Evolutionary conservation across 2,888 invertebrate genomes (phyloP).

Genomic region (Folsomia manolachei): DNA sequence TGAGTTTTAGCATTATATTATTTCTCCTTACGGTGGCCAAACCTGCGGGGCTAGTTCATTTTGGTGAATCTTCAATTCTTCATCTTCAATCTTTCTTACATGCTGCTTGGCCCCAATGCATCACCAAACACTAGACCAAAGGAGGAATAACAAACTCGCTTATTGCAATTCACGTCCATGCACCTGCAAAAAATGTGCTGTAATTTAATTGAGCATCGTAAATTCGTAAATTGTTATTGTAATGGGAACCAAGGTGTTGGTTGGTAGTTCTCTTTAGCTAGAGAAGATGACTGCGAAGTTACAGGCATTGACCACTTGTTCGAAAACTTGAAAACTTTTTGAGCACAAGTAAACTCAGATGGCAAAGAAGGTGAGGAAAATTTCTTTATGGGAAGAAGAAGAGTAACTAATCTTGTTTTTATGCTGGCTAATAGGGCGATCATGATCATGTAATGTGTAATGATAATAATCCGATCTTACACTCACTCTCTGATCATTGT

Average conservation of each 20-base stretch:
- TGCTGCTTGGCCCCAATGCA: too few species aligned
- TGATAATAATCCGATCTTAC: background rate
- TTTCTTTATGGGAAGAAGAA: background rate
- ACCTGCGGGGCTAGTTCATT: background rate
- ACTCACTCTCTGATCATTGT: background rate
- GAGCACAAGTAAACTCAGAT: too few species aligned
- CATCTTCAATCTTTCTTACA: too few species aligned
- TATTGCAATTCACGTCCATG: background rate
- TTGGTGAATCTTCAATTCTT: background rate
- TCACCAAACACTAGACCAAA: background rate
- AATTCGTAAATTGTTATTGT: slow-evolving; percentile 22
- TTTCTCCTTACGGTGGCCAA: background rate
- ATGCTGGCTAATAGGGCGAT: background rate
- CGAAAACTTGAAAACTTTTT: background rate
- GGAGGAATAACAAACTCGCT: background rate
- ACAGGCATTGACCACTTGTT: background rate
- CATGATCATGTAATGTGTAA: background rate
- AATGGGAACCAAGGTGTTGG: slow-evolving; percentile 21
- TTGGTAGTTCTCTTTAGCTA: too few species aligned
- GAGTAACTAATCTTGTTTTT: background rate
- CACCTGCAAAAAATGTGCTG: background rate
- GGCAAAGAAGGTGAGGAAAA: too few species aligned
- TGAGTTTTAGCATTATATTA: background rate
- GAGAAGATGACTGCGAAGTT: background rate
- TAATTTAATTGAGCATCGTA: slow-evolving; percentile 17